Evolutionary conservation across 2,888 invertebrate species (phyloP).

Genomic region (Agrilus mali): DNA sequence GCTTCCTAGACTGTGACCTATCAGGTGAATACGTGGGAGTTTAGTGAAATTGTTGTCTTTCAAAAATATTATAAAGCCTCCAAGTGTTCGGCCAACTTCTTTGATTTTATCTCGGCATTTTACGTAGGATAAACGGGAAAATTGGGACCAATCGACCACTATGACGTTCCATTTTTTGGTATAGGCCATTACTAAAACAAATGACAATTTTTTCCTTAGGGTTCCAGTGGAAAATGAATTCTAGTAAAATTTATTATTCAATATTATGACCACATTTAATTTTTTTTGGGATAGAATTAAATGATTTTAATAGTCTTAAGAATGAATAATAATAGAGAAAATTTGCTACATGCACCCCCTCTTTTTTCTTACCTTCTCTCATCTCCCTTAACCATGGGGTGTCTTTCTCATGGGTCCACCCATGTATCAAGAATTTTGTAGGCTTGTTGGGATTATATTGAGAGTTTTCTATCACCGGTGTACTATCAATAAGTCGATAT

Average conservation of each 20-base stretch:
- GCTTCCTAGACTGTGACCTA: slow-evolving; percentile 42
- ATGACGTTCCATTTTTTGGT: slow-evolving; percentile 34
- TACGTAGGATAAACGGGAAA: slow-evolving; percentile 36
- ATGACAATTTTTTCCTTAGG: too few relatives aligned
- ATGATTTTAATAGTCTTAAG: too few relatives aligned
- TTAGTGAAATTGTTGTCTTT: slow-evolving; percentile 15
- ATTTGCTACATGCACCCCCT: too few relatives aligned
- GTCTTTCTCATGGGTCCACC: slow-evolving; percentile 26
- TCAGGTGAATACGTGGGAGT: slow-evolving; percentile 29
- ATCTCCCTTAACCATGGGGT: slow-evolving; percentile 26
- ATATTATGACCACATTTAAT: too few relatives aligned
- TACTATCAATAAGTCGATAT: slow-evolving; percentile 17
- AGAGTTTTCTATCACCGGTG: slow-evolving; percentile 16
- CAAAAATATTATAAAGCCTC: slow-evolving; percentile 23
- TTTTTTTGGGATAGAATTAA: too few relatives aligned
- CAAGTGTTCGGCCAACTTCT: slow-evolving; percentile 33
- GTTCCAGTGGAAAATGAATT: too few relatives aligned
- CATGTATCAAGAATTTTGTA: slow-evolving; percentile 27
- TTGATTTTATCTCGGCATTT: slow-evolving; percentile 35
- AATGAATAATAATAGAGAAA: too few relatives aligned
- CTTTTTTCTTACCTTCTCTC: slow-evolving; percentile 28
- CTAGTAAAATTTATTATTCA: too few relatives aligned
- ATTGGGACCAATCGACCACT: slow-evolving; percentile 41
- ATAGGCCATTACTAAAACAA: slow-evolving; percentile 23
- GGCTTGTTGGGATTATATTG: slow-evolving; percentile 20